A percentile compares a stretch with the other conserved stretches of the same genome.
Conservation (phyloP, 1,140 invertebrate genomes). For the Trichonephila clavata region DNA sequence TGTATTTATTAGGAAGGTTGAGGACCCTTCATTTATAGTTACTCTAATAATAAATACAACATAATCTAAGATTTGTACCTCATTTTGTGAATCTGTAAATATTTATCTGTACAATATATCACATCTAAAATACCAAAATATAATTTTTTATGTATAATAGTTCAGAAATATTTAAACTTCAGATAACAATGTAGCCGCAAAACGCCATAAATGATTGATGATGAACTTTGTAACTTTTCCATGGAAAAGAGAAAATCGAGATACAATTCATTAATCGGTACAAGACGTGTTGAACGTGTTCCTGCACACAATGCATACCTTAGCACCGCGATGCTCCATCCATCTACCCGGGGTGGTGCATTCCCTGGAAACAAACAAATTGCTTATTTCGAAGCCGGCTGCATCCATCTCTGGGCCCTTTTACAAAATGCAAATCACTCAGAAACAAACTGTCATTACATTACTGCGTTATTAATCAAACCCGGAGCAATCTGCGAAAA, state of each 20-base stretch:
- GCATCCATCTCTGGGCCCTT: not conserved
- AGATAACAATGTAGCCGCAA: not conserved
- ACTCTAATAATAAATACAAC: too few species aligned
- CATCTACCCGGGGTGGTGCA: not conserved
- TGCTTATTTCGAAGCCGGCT: not conserved
- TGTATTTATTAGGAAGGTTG: too few species aligned
- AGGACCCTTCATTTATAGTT: too few species aligned
- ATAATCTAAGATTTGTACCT: too few species aligned
- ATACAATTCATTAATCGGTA: not conserved
- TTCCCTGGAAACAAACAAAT: slow-evolving; percentile 45
- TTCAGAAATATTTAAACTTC: too few species aligned
- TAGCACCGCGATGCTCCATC: not conserved
- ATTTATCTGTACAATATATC: too few species aligned
- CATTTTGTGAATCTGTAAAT: too few species aligned
- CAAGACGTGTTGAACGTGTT: slow-evolving; percentile 31
- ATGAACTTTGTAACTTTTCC: slow-evolving; percentile 22
- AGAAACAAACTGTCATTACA: slow-evolving; percentile 69
- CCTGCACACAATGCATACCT: slow-evolving; percentile 38
- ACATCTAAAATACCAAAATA: too few species aligned
- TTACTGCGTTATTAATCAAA: slow-evolving; percentile 70
- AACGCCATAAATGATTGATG: not conserved
- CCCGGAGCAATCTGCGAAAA: slow-evolving; percentile 47
- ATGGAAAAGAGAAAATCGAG: slow-evolving; percentile 20
- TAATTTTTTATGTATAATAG: too few species aligned
- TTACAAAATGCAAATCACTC: slow-evolving; percentile 68